Base-by-base conservation (phyloP, 2,888 invertebrate genomes). In the Dicyrtoma fusca region DNA sequence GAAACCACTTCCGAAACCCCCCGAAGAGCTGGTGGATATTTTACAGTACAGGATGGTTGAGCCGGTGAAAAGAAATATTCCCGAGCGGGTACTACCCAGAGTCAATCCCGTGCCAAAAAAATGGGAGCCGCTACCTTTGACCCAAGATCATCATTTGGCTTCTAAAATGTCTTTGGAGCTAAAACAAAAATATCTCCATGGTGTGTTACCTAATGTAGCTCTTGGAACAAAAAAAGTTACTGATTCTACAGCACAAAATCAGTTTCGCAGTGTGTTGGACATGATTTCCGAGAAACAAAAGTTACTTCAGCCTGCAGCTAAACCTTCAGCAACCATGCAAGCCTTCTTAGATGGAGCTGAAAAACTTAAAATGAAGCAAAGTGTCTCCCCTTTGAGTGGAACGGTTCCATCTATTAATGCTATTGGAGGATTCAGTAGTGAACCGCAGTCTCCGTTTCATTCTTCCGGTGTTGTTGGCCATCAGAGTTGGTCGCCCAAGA, bases 241-340 rank as follows among this genome's bases (percentile, higher is more conserved):
- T 70, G 90, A 92, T 6, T 91, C 93, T 0, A 91, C 91, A 75
- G 87, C 94, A 49, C 94, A 94, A 82, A 92, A 91, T 6, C 92
- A 91, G 83, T 88, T 95, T 72, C 90, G 92, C 84, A 91, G 90
- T 74, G 90, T 95, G 82, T 89, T 92, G 77, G 91, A 91, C 45
- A 91, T 90, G 80, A 95, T 95, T 74, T 91, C 92, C 0, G 94
- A 94, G 82, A 92, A 93, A 82, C 95, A 95, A 81, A 94, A 94
- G 82, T 85, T 94, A 78, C 83, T 94, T 51, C 91, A 92, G 83
- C 92, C 92, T 0, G 91, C 92, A 0, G 87, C 89, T 0, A 88
- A 88, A 64, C 88, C 89, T 14, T 89, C 88, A 81, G 87, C 89
- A 0, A 87, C 88, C 59, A 90, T 90, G 89, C 89, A 90, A 82